Evolutionary conservation across 2,888 invertebrate genomes (phyloP).

Genomic region (Linnaemya vulpina): DNA sequence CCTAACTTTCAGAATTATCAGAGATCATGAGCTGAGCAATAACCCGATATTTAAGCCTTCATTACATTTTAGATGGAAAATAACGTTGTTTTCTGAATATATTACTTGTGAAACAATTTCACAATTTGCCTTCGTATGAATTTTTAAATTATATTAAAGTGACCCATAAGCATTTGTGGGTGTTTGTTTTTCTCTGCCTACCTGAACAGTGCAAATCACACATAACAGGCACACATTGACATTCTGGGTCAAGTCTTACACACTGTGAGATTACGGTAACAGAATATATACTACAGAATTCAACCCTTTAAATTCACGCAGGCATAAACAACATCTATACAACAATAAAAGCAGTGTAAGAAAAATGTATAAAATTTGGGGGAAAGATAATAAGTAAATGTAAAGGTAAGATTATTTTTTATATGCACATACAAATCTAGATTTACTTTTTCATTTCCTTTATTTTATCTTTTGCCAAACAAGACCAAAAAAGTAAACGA

Average conservation of each 20-base stretch:
- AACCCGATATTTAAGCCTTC: no score
- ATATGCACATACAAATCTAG: neutral
- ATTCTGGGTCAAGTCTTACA: neutral
- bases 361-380: neutral
- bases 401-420: neutral
- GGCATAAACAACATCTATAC: neutral
- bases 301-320: neutral
- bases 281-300: neutral
- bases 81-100: no score
- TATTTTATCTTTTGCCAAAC: neutral
- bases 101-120: neutral
- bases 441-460: neutral
- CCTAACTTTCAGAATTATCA: no score
- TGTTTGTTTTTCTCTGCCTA: neutral
- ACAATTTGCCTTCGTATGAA: neutral
- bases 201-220: neutral
- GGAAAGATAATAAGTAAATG: neutral
- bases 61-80: no score
- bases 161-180: neutral
- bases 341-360: neutral
- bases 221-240: neutral
- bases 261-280: neutral
- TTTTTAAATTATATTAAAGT: neutral
- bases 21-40: no score
- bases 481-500: neutral